Evolutionary conservation across 2,888 invertebrate species (phyloP).

Genomic region (Rotaria macrura): DNA sequence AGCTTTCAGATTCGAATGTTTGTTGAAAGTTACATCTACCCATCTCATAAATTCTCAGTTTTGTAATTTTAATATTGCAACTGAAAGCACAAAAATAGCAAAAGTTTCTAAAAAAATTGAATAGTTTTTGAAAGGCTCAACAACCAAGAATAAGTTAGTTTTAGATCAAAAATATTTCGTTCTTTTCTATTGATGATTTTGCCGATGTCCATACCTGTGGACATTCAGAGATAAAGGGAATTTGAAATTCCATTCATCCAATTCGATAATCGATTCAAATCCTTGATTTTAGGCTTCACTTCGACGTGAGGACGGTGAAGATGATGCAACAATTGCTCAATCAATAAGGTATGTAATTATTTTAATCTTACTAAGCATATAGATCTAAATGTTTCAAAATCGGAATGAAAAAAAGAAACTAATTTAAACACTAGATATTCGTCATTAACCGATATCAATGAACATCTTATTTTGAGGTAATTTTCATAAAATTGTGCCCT

Average conservation of each 20-base stretch:
- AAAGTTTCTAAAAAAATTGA: too few species aligned
- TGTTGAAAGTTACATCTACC: too few species aligned
- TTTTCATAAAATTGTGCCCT: neutral
- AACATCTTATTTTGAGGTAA: neutral
- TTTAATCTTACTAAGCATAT: neutral
- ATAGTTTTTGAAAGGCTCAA: too few species aligned
- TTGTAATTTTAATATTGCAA: too few species aligned
- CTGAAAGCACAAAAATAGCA: too few species aligned
- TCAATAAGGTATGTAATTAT: neutral
- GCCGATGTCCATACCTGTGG: too few species aligned
- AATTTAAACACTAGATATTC: neutral
- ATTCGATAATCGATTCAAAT: neutral
- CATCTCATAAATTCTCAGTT: too few species aligned
- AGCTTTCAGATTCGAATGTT: too few species aligned
- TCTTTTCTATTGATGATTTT: too few species aligned
- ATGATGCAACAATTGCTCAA: conserved; percentile 33
- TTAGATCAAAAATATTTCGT: too few species aligned
- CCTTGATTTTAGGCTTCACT: conserved; percentile 60
- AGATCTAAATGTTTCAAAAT: neutral
- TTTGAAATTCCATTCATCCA: neutral
- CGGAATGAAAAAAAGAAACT: neutral
- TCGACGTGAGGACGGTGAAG: conserved; percentile 68
- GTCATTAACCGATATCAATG: neutral
- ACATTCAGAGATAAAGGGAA: too few species aligned
- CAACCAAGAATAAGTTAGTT: too few species aligned